Conservation (phyloP, 2,113 vertebrate species). For the Corythornis madagascariensis region DNA sequence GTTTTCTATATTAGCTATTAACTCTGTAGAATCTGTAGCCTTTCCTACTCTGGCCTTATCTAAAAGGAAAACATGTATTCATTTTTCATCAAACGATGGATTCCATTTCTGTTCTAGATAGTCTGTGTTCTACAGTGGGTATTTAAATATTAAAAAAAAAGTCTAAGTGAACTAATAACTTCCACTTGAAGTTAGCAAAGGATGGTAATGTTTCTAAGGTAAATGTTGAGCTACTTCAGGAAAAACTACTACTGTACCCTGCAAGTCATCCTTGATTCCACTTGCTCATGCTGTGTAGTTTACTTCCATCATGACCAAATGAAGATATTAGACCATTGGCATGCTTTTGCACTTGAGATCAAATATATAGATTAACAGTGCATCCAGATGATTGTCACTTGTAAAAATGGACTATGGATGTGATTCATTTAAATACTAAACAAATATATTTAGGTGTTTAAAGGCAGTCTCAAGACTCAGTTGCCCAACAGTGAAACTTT, state of each 20-base stretch:
- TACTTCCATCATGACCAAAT: not conserved
- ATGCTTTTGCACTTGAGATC: not conserved
- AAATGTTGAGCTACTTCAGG: not conserved
- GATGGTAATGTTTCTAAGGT: not conserved
- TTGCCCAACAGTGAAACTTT: not conserved
- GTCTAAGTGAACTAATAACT: not conserved
- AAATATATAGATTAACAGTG: not conserved
- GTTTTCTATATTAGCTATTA: not conserved
- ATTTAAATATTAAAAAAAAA: not conserved
- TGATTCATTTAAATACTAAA: not conserved
- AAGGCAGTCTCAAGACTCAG: not conserved
- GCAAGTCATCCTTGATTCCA: not conserved
- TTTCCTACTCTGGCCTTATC: not conserved
- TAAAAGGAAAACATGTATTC: not conserved
- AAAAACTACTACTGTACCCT: not conserved
- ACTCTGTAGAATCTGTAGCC: not conserved
- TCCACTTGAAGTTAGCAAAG: not conserved
- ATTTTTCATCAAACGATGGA: not conserved
- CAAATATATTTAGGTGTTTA: not conserved
- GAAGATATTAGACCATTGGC: not conserved
- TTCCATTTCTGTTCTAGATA: not conserved
- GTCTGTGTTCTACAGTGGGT: not conserved
- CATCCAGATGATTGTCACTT: not conserved
- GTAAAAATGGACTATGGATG: not conserved
- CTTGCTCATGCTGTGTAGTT: not conserved